Evolutionary conservation across 2,888 invertebrate genomes (phyloP), one percentile per base, ranked within the genome.

Genomic region (Caenorhabditis sp.): DNA sequence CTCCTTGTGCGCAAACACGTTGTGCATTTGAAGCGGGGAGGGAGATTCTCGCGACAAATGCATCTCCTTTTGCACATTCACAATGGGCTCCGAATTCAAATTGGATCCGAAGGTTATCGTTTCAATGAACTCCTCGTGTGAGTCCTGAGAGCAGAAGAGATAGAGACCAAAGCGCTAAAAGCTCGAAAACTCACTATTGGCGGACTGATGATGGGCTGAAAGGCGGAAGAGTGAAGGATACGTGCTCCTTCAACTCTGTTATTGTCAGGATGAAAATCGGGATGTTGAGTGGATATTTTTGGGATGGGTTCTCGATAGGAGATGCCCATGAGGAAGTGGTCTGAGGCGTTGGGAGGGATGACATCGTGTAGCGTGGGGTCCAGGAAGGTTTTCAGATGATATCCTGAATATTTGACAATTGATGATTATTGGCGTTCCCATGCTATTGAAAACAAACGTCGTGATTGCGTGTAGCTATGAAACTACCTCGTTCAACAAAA

Each of bases 261-360:
- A n/a, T 44, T 73, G 26, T 68, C 68, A 14, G 68, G 38, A 54
- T 68, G 68, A 10, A 38, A 38, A 24, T 49, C 66, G 1, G 51
- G 28, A 10, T 19, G 35, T 19, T 19, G 35, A 31, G 68, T 38
- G 14, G 54, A 68, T n/a, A 54, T 16, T 26, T 68, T 68, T 14
- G 68, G 54, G 28, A 54, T 54, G 6, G 68, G 68, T 31, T 82
- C 82, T 47, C 85, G 77, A 61, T 81, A 86, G 38, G 85, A 85
- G 10, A 88, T 84, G 6, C 70, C 81, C 80, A 85, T 80, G 0
- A 88, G 56, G 63, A 88, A 88, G 31, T 86, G 88, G 28, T 82
- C 69, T 0, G 58, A 47, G 0, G 80, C 56, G 12, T 83, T 68
- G 4, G 73, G 26, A 12, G 59, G 54, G 8, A 54, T 68, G 3